Percentiles rank a stretch among this genome's conserved stretches.
These are phyloP conservation scores for Drosophila barbarae DNA, from an alignment of 2,888 invertebrate genomes.

Conservation along the genomic window DNA sequence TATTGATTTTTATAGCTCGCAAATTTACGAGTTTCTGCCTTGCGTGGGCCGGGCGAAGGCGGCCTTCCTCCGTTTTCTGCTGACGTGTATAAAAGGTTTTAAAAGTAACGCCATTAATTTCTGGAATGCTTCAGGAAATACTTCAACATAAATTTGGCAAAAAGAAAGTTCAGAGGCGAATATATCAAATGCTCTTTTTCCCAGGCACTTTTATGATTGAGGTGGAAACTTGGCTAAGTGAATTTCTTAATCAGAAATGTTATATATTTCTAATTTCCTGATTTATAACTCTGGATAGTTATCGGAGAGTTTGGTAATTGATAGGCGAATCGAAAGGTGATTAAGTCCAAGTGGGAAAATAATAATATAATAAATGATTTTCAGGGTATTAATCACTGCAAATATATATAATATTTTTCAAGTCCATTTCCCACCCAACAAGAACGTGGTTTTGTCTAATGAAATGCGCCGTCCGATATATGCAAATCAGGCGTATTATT, in stretches of 20 bases:
- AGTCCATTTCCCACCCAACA: not conserved
- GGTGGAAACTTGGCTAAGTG: constrained; percentile 30
- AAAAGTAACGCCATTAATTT: constrained; percentile 72
- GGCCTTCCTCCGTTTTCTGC: constrained; percentile 12
- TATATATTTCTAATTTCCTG: constrained; percentile 9
- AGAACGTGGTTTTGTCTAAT: constrained; percentile 19
- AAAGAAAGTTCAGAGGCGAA: constrained; percentile 30
- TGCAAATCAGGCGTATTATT: constrained; percentile 40
- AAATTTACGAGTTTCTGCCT: constrained; percentile 63
- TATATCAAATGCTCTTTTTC: constrained; percentile 25
- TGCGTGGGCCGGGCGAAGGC: constrained; percentile 34
- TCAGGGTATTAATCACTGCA: not conserved
- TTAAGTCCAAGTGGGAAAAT: not conserved
- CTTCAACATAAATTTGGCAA: constrained; percentile 38
- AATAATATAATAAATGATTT: not conserved
- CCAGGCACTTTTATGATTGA: constrained; percentile 19
- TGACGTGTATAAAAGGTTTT: constrained; percentile 65
- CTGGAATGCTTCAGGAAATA: constrained; percentile 59
- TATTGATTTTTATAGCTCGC: constrained; percentile 71
- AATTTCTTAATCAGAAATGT: constrained; percentile 34
- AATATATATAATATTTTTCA: not conserved
- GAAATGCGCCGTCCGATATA: constrained; percentile 23
- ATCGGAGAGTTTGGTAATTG: constrained; percentile 29
- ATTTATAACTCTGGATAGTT: constrained; percentile 28
- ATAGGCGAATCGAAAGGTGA: constrained; percentile 17